Percentiles rank a stretch among this genome's conserved stretches.
Evolutionary conservation across 2,113 vertebrate species (phyloP).

Genomic region (Calonectris borealis): DNA sequence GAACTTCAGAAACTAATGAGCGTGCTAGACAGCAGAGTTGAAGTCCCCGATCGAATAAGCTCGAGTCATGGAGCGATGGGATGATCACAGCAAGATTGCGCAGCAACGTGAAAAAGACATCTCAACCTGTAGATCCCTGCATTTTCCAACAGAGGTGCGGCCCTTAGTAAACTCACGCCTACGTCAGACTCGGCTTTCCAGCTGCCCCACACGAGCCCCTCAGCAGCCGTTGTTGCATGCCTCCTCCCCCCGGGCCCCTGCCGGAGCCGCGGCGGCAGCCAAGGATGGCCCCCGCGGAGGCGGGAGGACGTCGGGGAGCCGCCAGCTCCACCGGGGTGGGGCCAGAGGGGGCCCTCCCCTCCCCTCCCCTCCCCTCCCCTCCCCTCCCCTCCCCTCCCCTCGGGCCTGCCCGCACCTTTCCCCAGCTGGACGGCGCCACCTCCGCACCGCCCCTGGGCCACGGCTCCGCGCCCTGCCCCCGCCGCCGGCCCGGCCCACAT

Average conservation of each 20-base stretch:
- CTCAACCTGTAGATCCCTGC: background rate
- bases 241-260: background rate
- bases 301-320: fast-evolving
- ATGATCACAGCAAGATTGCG: background rate
- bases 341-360: no score
- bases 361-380: no score
- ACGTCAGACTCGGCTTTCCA: no score
- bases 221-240: fast-evolving
- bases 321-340: no score
- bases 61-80: fast-evolving
- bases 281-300: fast-evolving
- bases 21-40: fast-evolving
- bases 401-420: background rate
- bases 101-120: background rate
- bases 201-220: background rate
- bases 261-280: no score
- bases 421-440: background rate
- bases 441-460: background rate
- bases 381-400: no score
- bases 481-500: background rate
- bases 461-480: background rate
- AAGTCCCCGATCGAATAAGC: fast-evolving
- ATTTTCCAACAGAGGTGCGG: background rate
- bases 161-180: background rate
- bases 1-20: background rate